Percentiles rank a stretch among this genome's conserved stretches.
Evolutionary conservation across 2,888 invertebrate species (phyloP).

Genomic region (Eilema depressum): DNA sequence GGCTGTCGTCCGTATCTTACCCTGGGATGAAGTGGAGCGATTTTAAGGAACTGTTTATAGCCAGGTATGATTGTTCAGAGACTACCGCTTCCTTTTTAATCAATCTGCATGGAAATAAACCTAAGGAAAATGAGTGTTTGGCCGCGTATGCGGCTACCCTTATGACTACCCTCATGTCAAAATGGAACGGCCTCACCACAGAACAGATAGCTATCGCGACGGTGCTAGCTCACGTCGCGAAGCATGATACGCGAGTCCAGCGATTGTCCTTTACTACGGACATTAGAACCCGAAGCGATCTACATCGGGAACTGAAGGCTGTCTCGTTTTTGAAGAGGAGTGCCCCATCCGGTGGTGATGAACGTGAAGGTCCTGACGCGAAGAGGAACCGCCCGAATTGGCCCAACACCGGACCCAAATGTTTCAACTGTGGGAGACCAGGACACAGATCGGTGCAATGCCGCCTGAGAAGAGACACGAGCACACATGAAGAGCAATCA

Average conservation of each 20-base stretch:
- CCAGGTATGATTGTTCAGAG: constrained; percentile 20
- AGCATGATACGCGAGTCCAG: not conserved
- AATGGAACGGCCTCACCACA: not conserved
- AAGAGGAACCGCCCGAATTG: not conserved
- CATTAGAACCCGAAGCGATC: not conserved
- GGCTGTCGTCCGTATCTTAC: not conserved
- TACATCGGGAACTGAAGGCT: not conserved
- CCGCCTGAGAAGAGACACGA: not conserved
- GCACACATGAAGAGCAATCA: not conserved
- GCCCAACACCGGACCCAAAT: not conserved
- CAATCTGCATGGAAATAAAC: not conserved
- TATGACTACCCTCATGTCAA: not conserved
- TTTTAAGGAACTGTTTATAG: constrained; percentile 16
- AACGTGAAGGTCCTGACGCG: not conserved
- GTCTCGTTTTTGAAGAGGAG: not conserved
- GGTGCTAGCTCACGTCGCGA: not conserved
- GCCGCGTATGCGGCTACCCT: constrained; percentile 11
- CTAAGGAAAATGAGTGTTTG: constrained; percentile 15
- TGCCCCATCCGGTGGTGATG: not conserved
- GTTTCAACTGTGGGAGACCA: constrained; percentile 3
- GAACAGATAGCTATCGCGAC: not conserved
- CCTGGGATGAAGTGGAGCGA: constrained; percentile 7
- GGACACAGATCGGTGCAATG: not conserved
- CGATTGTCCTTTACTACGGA: constrained; percentile 10
- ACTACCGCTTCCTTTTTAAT: constrained; percentile 17